Percentiles rank a stretch among this genome's conserved stretches.
These are phyloP conservation scores for Beaufortia kweichowensis DNA, from an alignment of 2,113 vertebrate genomes.

Conservation along the genomic window DNA sequence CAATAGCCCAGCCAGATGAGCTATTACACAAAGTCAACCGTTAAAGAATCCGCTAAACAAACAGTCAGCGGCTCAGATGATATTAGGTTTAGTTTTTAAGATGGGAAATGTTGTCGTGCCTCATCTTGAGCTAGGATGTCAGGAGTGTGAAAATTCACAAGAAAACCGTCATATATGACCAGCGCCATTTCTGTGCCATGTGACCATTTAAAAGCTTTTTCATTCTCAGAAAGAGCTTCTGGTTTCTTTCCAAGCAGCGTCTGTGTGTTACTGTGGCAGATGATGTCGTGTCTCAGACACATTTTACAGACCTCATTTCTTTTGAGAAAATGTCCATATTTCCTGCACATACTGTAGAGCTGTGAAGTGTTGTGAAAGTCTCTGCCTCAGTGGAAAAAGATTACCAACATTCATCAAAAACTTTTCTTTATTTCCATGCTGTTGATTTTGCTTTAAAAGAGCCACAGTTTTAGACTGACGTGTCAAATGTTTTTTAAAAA, in stretches of 20 bases:
- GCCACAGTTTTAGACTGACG: too few species aligned
- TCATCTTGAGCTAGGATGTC: neutral
- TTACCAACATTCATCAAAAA: too few species aligned
- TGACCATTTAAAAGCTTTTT: neutral
- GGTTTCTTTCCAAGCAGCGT: neutral
- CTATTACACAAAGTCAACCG: slow-evolving; percentile 31
- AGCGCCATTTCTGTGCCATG: neutral
- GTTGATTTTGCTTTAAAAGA: too few species aligned
- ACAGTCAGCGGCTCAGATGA: neutral
- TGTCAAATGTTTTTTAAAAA: too few species aligned
- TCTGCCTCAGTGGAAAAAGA: too few species aligned
- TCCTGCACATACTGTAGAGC: too few species aligned
- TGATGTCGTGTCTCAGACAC: neutral
- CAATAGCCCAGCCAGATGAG: slow-evolving; percentile 31
- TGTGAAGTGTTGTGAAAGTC: too few species aligned
- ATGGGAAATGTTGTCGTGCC: neutral
- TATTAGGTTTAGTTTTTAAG: neutral
- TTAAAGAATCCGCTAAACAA: slow-evolving; percentile 25
- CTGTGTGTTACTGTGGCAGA: neutral
- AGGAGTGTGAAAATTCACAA: neutral
- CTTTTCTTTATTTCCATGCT: too few species aligned
- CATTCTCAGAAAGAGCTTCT: neutral
- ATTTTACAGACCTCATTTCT: neutral
- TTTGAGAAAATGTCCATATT: neutral
- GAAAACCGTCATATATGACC: neutral